Conservation (phyloP, 2,888 invertebrate species). For the Parasteatoda lunata region DNA sequence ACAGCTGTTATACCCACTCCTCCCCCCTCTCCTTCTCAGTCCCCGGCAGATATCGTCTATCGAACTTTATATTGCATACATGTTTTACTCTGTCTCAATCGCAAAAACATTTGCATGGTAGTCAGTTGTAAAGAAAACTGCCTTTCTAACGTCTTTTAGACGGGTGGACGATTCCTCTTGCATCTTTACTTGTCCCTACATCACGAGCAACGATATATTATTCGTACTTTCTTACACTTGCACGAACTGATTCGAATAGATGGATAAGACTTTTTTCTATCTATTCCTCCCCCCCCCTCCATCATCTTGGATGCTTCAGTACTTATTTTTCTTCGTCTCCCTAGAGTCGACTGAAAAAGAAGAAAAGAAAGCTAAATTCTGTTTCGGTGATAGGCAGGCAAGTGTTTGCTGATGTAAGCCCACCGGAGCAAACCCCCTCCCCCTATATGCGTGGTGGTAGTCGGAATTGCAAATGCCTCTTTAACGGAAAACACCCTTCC, state of each 20-base stretch:
- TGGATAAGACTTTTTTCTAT: neutral
- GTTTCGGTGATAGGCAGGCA: slow-evolving; percentile 66
- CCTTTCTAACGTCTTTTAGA: slow-evolving; percentile 59
- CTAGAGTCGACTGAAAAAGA: slow-evolving; percentile 32
- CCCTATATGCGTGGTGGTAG: slow-evolving; percentile 19
- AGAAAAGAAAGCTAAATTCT: slow-evolving; percentile 45
- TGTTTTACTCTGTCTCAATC: slow-evolving; percentile 58
- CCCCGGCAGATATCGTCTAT: slow-evolving; percentile 59
- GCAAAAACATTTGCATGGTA: slow-evolving; percentile 47
- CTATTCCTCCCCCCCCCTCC: slow-evolving; percentile 14
- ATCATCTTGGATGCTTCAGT: slow-evolving; percentile 38
- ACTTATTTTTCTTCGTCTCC: slow-evolving; percentile 51
- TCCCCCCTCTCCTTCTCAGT: slow-evolving; percentile 27
- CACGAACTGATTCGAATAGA: slow-evolving; percentile 47
- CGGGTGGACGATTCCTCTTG: slow-evolving; percentile 54
- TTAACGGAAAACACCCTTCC: slow-evolving; percentile 52
- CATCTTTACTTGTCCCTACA: slow-evolving; percentile 36
- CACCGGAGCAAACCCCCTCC: slow-evolving; percentile 18
- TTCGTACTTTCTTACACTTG: slow-evolving; percentile 63
- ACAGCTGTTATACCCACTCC: slow-evolving; percentile 65
- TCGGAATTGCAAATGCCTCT: slow-evolving; percentile 66
- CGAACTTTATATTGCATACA: slow-evolving; percentile 68
- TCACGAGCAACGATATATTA: slow-evolving; percentile 55
- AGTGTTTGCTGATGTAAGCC: slow-evolving; percentile 63
- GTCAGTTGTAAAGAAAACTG: slow-evolving; percentile 51